phyloP scores from a whole-genome alignment of 1,140 invertebrate species.

The Drosophila equinoxialis region DNA sequence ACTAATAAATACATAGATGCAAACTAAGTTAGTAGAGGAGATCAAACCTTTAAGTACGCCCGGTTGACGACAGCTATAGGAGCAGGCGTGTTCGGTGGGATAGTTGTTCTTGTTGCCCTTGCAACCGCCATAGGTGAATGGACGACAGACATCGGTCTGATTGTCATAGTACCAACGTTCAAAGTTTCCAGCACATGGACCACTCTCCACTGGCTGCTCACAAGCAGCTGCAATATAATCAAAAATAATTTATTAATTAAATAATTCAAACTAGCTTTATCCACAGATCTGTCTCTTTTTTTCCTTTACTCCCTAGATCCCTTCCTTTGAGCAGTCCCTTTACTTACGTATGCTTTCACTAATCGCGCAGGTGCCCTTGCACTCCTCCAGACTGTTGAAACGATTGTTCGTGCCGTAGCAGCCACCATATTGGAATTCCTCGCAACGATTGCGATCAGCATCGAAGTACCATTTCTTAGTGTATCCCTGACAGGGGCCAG shows the following conservation, averaged over 20 bases:
- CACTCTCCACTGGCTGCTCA: slow-evolving; percentile 89
- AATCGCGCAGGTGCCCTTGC: slow-evolving; percentile 90
- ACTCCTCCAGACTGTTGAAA: slow-evolving; percentile 92
- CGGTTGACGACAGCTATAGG: slow-evolving; percentile 89
- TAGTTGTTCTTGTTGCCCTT: slow-evolving; percentile 96
- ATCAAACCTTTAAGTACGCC: slow-evolving; percentile 88
- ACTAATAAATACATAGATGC: neutral
- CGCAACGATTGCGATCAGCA: slow-evolving; percentile 88
- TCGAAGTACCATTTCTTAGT: slow-evolving; percentile 94
- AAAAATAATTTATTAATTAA: no score
- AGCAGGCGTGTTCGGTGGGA: slow-evolving; percentile 90
- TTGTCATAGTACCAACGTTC: slow-evolving; percentile 92
- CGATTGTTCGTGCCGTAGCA: slow-evolving; percentile 96
- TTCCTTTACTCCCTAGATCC: no score
- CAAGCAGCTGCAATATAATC: slow-evolving; percentile 88
- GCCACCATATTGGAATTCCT: slow-evolving; percentile 91
- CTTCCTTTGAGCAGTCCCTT: no score
- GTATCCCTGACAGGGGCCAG: slow-evolving; percentile 92
- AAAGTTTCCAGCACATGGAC: slow-evolving; percentile 93
- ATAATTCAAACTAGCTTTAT: neutral
- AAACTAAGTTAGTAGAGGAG: slow-evolving; percentile 29
- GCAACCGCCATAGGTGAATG: slow-evolving; percentile 95
- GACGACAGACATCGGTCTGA: slow-evolving; percentile 87
- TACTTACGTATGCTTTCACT: slow-evolving; percentile 87
- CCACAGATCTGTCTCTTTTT: no score